Evolutionary conservation across 2,113 vertebrate species (phyloP).

Genomic region (Osmerus mordax): DNA sequence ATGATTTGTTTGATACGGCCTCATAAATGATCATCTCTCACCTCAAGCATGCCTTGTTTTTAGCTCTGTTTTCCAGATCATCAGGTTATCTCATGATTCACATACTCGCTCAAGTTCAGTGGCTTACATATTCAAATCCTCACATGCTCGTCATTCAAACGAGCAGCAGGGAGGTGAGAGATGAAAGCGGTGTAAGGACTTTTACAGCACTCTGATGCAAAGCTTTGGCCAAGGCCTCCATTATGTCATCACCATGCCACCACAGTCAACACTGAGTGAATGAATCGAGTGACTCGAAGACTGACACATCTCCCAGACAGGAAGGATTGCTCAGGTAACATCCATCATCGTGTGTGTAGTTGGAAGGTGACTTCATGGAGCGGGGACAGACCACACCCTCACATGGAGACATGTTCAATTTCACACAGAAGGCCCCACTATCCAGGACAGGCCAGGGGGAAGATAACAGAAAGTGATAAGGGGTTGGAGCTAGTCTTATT

Average conservation of each 20-base stretch:
- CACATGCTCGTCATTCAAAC: constrained; percentile 13
- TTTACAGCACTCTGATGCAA: constrained; percentile 40
- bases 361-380: neutral
- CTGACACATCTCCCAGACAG: constrained; percentile 30
- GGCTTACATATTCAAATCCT: constrained; percentile 5
- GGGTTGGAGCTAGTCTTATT: too few species aligned
- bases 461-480: neutral
- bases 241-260: constrained; percentile 40
- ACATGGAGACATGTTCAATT: constrained; percentile 5
- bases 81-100: constrained; percentile 8
- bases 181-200: constrained; percentile 6
- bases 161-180: constrained; percentile 11
- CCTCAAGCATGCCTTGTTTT: neutral
- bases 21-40: neutral
- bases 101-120: neutral
- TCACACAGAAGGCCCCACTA: neutral
- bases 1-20: neutral
- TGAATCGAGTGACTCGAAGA: constrained; percentile 26
- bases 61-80: neutral
- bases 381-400: neutral
- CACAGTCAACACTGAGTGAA: constrained; percentile 24
- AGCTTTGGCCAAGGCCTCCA: constrained; percentile 28
- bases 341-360: constrained; percentile 10
- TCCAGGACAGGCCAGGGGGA: neutral
- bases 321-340: constrained; percentile 6